Evolutionary conservation across 2,888 invertebrate genomes (phyloP), one percentile per base, ranked within the genome.

Genomic region (Drosophila limbata): DNA sequence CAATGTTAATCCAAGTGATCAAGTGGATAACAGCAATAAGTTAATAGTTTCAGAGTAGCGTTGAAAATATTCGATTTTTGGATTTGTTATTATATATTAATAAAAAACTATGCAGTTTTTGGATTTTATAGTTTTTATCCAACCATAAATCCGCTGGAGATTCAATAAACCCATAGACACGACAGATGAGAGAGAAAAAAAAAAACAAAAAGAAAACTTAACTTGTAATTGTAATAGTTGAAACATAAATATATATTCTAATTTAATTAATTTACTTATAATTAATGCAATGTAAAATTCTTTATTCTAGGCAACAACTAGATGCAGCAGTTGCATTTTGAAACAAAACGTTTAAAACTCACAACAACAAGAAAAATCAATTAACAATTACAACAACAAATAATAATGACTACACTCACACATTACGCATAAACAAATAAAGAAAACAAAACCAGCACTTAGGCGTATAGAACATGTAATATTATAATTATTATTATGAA

Each of bases 281-380:
- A 19, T 40, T 57, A 76, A 59, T 63, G 33, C 39, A 57, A 44
- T 59, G 35, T 76, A 50, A 60, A 73, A 77, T 73, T 77, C 63
- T 71, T 59, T 67, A 71, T 71, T 64, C 60, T 68, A 75, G 68
- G 75, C 64, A 42, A 63, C 50, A 55, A 64, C 40, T 52, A 67
- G 69, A 72, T 79, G 71, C 68, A 70, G 44, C 60, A 47, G 40
- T 67, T 78, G 79, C 76, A 79, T 84, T 83, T 82, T 61, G 52
- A 57, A 62, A 56, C 28, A 45, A 19, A 17, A 6, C 66, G 15
- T 40, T 40, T 63, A 19, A 19, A 65, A 73, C 69, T 60, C 47
- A 51, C 33, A 55, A 69, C 52, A 25, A 40, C 25, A 25, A 25
- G 11, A 50, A 19, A 35, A 44, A 44, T 42, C 15, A 37, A 47